Conservation (phyloP, 2,888 invertebrate species). For the Athalia rosae region DNA sequence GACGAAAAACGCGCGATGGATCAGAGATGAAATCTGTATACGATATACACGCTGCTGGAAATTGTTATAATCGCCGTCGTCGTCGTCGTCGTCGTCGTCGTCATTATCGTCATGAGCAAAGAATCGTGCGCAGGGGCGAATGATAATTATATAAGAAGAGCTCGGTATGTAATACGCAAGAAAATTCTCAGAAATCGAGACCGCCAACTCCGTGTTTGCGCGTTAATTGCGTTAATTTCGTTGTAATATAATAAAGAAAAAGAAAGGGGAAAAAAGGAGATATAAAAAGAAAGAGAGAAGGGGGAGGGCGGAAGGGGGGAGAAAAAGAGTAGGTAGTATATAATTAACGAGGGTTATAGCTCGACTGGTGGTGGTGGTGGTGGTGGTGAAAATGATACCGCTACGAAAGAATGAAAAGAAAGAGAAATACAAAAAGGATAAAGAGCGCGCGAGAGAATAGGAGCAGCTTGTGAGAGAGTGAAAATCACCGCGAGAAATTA, state of each 20-base stretch:
- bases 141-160: slow-evolving; percentile 4
- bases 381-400: too few relatives aligned
- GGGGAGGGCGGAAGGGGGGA: neutral
- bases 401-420: too few relatives aligned
- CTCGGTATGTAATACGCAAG: neutral
- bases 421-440: too few relatives aligned
- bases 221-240: slow-evolving; percentile 29
- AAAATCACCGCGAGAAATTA: slow-evolving; percentile 3
- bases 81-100: too few relatives aligned
- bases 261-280: slow-evolving; percentile 23
- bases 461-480: neutral
- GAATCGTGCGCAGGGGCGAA: neutral
- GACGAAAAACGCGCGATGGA: too few relatives aligned
- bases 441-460: too few relatives aligned
- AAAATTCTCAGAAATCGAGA: slow-evolving; percentile 17
- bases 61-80: too few relatives aligned
- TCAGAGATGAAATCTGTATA: too few relatives aligned
- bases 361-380: too few relatives aligned
- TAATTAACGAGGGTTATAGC: slow-evolving; percentile 14
- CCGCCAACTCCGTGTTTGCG: slow-evolving; percentile 6
- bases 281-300: slow-evolving; percentile 31
- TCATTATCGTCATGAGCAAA: too few relatives aligned
- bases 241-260: slow-evolving; percentile 31
- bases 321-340: slow-evolving; percentile 13
- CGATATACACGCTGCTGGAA: too few relatives aligned